phyloP scores from a whole-genome alignment of 2,113 vertebrate genomes.

The Trachemys scripta region DNA sequence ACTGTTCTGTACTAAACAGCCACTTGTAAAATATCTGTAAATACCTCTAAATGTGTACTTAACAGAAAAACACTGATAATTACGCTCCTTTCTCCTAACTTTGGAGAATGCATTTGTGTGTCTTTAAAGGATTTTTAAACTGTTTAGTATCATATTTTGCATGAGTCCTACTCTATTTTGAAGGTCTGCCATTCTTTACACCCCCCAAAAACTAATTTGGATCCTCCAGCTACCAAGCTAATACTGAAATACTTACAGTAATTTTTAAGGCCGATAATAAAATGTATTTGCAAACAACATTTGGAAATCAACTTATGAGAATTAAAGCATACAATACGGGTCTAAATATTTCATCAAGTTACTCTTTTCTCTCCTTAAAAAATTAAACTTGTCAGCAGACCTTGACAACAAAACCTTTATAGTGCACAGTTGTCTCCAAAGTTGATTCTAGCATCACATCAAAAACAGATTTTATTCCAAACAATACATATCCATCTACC shows the following conservation, averaged over 20 bases:
- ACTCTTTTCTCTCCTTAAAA: neutral
- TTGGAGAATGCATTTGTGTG: neutral
- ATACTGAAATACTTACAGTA: neutral
- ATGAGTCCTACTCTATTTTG: neutral
- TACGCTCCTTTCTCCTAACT: neutral
- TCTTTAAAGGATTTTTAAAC: neutral
- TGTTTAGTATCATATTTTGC: neutral
- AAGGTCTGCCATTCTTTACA: neutral
- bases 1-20: neutral
- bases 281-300: neutral
- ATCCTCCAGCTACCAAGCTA: accelerated
- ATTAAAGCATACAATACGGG: accelerated
- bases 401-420: neutral
- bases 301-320: neutral
- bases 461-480: conserved; percentile 3
- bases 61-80: neutral
- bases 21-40: neutral
- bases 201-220: neutral
- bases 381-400: neutral
- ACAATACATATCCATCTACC: neutral
- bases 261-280: neutral
- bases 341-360: neutral
- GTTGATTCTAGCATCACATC: neutral
- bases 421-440: neutral
- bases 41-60: neutral